These are phyloP conservation scores for Chrysolina oricalcia DNA, from an alignment of 2,888 invertebrate species.

Conservation along the genomic window DNA sequence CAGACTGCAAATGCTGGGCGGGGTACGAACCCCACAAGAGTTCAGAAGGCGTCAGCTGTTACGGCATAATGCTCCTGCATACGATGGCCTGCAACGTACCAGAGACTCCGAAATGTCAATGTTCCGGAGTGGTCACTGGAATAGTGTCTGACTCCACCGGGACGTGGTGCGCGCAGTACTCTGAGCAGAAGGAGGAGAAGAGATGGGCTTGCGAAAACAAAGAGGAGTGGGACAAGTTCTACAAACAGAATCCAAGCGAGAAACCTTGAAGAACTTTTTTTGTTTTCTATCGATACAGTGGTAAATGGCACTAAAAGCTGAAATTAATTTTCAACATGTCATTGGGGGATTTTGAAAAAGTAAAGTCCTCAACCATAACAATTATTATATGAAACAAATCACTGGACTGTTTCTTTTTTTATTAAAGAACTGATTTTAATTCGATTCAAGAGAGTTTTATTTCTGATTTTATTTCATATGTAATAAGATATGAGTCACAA, in stretches of 20 bases:
- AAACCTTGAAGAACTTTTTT: conserved; percentile 31
- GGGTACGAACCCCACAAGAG: conserved; percentile 39
- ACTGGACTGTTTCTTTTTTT: no score
- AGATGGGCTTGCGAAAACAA: conserved; percentile 54
- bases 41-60: conserved; percentile 41
- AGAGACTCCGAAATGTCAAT: conserved; percentile 51
- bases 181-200: conserved; percentile 38
- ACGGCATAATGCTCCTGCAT: conserved; percentile 36
- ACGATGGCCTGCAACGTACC: conserved; percentile 50
- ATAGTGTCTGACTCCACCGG: conserved; percentile 50
- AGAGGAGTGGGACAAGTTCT: conserved; percentile 49
- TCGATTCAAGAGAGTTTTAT: no score
- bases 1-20: conserved; percentile 46
- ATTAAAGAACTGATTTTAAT: no score
- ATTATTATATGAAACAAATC: no score
- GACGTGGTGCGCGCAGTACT: conserved; percentile 47
- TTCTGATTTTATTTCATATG: no score
- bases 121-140: conserved; percentile 47
- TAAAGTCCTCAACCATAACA: no score
- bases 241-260: conserved; percentile 36
- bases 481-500: no score
- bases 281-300: background rate
- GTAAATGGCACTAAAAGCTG: no score
- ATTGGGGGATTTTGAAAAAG: no score
- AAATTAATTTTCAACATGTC: no score